Conservation (phyloP, 2,888 invertebrate genomes). For the Pherbina coryleti region DNA sequence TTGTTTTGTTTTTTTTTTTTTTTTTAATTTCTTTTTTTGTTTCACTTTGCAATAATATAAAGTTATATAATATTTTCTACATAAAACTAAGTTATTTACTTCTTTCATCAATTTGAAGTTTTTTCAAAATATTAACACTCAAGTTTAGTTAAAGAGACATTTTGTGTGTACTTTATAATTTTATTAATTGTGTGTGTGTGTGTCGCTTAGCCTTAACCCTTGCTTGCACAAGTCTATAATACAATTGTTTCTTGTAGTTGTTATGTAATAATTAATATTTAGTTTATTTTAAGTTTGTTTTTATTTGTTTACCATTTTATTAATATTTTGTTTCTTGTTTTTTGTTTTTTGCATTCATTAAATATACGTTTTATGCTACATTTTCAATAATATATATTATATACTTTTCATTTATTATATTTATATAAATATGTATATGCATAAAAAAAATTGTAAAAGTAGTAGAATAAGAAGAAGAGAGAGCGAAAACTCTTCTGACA, state of each 20-base stretch:
- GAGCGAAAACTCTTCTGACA: background rate
- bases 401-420: constrained; percentile 42
- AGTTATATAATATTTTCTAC: background rate
- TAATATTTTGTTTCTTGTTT: constrained; percentile 26
- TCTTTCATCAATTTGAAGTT: background rate
- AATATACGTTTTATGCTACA: constrained; percentile 26
- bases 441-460: constrained; percentile 39
- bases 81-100: constrained; percentile 2
- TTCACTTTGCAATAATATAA: background rate
- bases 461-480: constrained; percentile 12
- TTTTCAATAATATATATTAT: constrained; percentile 28
- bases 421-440: constrained; percentile 44
- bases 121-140: background rate
- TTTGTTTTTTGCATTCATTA: constrained; percentile 27
- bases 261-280: constrained; percentile 29
- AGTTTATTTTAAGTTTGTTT: background rate
- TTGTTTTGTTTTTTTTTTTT: background rate
- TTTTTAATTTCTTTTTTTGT: background rate
- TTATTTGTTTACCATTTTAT: constrained; percentile 2
- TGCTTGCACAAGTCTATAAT: constrained; percentile 28
- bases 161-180: constrained; percentile 3
- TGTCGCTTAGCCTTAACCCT: constrained; percentile 24
- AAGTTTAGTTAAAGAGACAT: constrained; percentile 3
- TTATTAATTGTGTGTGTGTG: background rate
- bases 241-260: constrained; percentile 32